Evolutionary conservation across 2,113 vertebrate genomes (phyloP), one percentile per base, ranked within the genome.

Genomic region (Anthoscopus minutus): DNA sequence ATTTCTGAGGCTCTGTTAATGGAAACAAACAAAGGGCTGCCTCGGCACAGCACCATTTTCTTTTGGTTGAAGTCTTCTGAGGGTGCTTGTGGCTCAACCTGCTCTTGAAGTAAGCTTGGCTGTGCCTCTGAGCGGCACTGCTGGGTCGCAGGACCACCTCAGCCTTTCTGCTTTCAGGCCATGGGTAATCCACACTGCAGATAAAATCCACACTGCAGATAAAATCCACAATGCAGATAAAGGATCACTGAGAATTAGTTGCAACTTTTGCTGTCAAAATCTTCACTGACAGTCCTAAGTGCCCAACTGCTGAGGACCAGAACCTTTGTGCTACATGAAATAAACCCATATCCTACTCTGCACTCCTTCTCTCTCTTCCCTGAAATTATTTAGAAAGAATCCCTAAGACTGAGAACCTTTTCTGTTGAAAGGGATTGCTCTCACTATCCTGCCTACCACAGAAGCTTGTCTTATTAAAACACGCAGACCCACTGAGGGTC

Each of bases 401-500:
- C 21, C 11, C 50, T 48, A 51, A 57, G n/a, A 24, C 38, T 77
- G 25, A 42, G 40, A 37, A 5, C 5, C 19, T 71, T 81, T 78
- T 23, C n/a, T 65, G 2, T 65, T 88, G 74, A 65, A 79, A 78
- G 13, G 23, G 6, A 64, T 54, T 16, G 13, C 33, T 72, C 33
- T 51, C 0, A 0, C 23, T 50, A 33, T 20, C 19, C 35, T 71
- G 7, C 23, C 62, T 54, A 40, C 38, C 30, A 42, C 38, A 24
- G 22, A 30, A 69, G 25, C 4, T 82, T 79, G 71, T 53, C 37
- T 30, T 45, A 44, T 38, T 44, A 30, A 82, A 94, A 86, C 22
- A 15, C 4, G 2, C 37, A 67, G 61, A 81, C 27, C 30, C 17
- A 40, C 25, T 0, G 0, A 64, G 33, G 22, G 17, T 44, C 38